Evolutionary conservation across 2,797 vertebrate species (phyloP).

Genomic region (Sebastes glaucus): DNA sequence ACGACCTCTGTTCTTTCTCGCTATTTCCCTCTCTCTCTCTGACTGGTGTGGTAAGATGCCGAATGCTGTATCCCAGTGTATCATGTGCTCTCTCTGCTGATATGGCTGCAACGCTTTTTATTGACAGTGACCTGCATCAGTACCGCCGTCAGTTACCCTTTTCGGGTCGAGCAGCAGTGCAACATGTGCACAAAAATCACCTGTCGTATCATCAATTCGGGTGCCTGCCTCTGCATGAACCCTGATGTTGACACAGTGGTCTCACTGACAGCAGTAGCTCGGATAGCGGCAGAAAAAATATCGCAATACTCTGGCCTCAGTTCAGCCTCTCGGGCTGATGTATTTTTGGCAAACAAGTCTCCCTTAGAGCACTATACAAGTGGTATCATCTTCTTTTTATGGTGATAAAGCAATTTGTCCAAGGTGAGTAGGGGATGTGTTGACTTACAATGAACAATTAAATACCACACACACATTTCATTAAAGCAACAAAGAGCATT

Average conservation of each 20-base stretch:
- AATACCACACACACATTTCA: not conserved
- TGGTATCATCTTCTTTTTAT: not conserved
- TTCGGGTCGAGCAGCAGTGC: conserved; percentile 5
- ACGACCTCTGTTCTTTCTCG: conserved; percentile 25
- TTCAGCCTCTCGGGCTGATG: not conserved
- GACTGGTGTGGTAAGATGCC: conserved; percentile 22
- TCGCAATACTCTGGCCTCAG: not conserved
- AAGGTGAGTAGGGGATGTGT: not conserved
- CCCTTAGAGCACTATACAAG: not conserved
- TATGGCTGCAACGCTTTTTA: not conserved
- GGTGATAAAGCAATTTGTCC: not conserved
- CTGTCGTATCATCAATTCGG: conserved; percentile 11
- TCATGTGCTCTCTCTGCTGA: not conserved
- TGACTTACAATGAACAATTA: not conserved
- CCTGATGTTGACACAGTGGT: not conserved
- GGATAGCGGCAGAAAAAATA: not conserved
- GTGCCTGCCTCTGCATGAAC: not conserved
- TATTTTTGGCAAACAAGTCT: not conserved
- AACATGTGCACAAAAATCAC: conserved; percentile 5
- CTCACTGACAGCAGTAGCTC: not conserved
- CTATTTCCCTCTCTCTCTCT: not conserved
- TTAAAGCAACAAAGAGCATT: not conserved
- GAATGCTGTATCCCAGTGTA: not conserved
- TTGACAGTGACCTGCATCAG: not conserved
- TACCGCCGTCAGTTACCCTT: not conserved